Percentiles rank a stretch among this genome's conserved stretches.
Conservation (phyloP, 2,113 vertebrate genomes). For the Rhinopomastus cyanomelas region DNA sequence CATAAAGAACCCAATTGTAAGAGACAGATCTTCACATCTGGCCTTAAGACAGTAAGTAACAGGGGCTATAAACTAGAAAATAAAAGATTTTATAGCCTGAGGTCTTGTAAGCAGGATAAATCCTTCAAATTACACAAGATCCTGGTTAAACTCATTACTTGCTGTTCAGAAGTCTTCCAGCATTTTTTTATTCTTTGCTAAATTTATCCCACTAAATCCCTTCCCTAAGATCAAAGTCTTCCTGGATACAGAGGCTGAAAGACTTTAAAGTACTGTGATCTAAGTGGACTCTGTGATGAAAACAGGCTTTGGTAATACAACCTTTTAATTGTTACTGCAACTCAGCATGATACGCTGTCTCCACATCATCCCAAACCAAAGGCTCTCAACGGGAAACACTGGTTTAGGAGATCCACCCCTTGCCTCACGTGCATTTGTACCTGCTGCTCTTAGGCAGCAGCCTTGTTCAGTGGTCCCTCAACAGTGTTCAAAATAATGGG, state of each 20-base stretch:
- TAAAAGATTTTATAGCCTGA: constrained; percentile 40
- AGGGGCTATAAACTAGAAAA: constrained; percentile 40
- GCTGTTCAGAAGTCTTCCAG: constrained; percentile 48
- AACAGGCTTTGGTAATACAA: constrained; percentile 50
- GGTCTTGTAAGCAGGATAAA: constrained; percentile 40
- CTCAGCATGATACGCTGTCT: constrained; percentile 28
- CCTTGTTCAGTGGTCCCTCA: neutral
- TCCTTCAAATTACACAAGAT: constrained; percentile 52
- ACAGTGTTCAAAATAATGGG: neutral
- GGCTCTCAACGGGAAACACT: constrained; percentile 25
- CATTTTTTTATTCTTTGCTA: constrained; percentile 60
- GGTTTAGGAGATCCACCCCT: neutral
- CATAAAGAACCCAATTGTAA: constrained; percentile 1
- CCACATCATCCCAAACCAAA: neutral
- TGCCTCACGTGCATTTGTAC: neutral
- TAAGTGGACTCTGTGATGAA: constrained; percentile 40
- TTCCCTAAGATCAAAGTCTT: constrained; percentile 61
- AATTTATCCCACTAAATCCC: constrained; percentile 72
- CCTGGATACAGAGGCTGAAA: constrained; percentile 40
- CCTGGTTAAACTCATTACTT: constrained; percentile 68
- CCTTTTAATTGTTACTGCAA: constrained; percentile 60
- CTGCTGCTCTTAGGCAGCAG: neutral
- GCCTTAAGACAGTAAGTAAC: constrained; percentile 24
- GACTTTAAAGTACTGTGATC: constrained; percentile 57
- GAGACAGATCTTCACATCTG: neutral